A percentile compares a stretch with the other conserved stretches of the same genome.
Conservation (phyloP, 2,113 vertebrate species). For the Mugil cephalus region DNA sequence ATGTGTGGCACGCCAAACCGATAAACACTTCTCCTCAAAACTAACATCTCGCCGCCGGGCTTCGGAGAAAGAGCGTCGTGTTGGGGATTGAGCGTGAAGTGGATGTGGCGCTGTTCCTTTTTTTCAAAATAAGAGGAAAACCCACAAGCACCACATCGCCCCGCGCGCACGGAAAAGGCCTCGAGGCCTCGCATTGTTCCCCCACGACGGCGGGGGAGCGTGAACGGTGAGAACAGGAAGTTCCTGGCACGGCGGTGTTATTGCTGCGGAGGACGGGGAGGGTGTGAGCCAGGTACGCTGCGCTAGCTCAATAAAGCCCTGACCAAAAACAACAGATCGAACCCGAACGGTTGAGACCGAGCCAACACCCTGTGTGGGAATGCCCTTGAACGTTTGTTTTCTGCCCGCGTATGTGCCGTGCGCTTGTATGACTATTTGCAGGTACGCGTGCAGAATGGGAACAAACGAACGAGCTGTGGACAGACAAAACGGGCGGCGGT, state of each 20-base stretch:
- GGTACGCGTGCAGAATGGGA: constrained; percentile 25
- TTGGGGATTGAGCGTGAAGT: constrained; percentile 46
- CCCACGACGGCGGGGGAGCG: constrained; percentile 12
- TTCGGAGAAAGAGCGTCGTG: constrained; percentile 28
- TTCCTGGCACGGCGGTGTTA: constrained; percentile 62
- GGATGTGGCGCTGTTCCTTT: constrained; percentile 57
- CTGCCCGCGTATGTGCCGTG: constrained; percentile 5
- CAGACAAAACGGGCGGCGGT: constrained; percentile 40
- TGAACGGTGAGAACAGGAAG: constrained; percentile 47
- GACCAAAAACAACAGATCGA: constrained; percentile 75
- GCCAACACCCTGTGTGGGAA: constrained; percentile 46
- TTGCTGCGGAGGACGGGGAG: constrained; percentile 64
- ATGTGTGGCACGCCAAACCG: constrained; percentile 14
- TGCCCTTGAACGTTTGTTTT: constrained; percentile 24
- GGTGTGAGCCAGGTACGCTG: constrained; percentile 66
- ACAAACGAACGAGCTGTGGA: constrained; percentile 38
- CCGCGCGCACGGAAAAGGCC: constrained; percentile 45
- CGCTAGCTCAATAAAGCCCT: constrained; percentile 60
- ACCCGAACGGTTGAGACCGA: constrained; percentile 15
- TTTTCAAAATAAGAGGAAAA: constrained; percentile 70
- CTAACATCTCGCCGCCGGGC: constrained; percentile 10
- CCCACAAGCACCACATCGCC: constrained; percentile 45
- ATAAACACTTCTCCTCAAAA: constrained; percentile 41
- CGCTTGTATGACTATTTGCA: constrained; percentile 35
- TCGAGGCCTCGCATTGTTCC: constrained; percentile 26